phyloP scores from a whole-genome alignment of 2,888 invertebrate species.

The Apoderus coryli region DNA sequence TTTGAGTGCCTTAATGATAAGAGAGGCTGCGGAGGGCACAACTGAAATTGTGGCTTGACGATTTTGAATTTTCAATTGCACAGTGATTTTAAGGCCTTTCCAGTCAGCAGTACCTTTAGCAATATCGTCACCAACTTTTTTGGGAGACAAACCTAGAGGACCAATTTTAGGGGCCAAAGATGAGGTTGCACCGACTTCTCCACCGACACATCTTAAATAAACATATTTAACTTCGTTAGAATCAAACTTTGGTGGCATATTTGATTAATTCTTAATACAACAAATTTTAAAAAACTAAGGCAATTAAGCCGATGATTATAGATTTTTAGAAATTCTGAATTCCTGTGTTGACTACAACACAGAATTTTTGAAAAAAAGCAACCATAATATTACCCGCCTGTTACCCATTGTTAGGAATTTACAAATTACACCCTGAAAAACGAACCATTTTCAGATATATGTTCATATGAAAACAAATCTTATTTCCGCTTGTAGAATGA shows the following conservation, averaged over 20 bases:
- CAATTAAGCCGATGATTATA: constrained; percentile 20
- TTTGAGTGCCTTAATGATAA: constrained; percentile 95
- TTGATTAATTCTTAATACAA: constrained; percentile 22
- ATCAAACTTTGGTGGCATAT: constrained; percentile 96
- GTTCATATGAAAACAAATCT: too few relatives aligned
- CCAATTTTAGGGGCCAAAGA: constrained; percentile 99
- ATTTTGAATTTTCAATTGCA: constrained; percentile 93
- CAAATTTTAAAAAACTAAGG: constrained; percentile 13
- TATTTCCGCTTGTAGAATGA: too few relatives aligned
- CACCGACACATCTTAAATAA: constrained; percentile 93
- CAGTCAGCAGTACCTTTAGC: constrained; percentile 97
- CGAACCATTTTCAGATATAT: too few relatives aligned
- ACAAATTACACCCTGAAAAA: too few relatives aligned
- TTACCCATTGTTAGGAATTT: too few relatives aligned
- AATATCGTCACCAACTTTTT: constrained; percentile 99
- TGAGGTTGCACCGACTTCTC: constrained; percentile 98
- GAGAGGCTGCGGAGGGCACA: constrained; percentile 93
- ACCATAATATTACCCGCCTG: too few relatives aligned
- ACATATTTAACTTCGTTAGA: constrained; percentile 96
- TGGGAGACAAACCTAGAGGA: constrained; percentile 98
- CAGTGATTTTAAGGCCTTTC: constrained; percentile 98
- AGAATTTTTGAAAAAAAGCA: too few relatives aligned
- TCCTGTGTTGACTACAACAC: too few relatives aligned
- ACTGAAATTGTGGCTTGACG: constrained; percentile 94
- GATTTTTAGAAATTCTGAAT: too few relatives aligned